Percentiles rank a stretch among this genome's conserved stretches.
phyloP scores from a whole-genome alignment of 2,113 vertebrate species.

The Siniperca knerii region DNA sequence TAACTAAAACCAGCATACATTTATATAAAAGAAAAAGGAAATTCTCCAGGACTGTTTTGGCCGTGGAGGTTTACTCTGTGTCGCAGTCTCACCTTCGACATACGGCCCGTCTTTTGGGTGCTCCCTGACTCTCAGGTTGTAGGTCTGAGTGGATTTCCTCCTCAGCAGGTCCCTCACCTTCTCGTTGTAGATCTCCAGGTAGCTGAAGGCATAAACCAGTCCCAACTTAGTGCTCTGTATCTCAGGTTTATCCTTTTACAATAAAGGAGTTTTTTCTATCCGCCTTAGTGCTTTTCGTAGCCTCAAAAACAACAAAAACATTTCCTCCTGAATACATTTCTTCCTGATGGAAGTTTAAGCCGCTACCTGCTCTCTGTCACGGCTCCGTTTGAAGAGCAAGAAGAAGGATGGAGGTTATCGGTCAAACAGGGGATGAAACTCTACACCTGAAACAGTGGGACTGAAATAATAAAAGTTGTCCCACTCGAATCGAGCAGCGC shows the following conservation, averaged over 20 bases:
- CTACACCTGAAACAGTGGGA: background rate
- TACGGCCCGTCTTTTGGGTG: constrained; percentile 97
- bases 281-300: background rate
- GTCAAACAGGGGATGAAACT: background rate
- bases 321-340: background rate
- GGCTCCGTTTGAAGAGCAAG: background rate
- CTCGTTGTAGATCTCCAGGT: constrained; percentile 98
- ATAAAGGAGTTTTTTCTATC: background rate
- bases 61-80: background rate
- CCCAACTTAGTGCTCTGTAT: background rate
- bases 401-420: background rate
- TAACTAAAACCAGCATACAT: background rate
- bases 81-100: constrained; percentile 89
- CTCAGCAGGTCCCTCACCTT: constrained; percentile 94
- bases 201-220: constrained; percentile 82
- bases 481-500: background rate
- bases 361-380: background rate
- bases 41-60: too few species aligned
- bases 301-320: background rate
- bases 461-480: background rate
- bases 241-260: background rate
- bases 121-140: constrained; percentile 94
- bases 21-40: background rate
- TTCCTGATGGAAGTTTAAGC: background rate
- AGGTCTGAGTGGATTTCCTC: constrained; percentile 94